Base-by-base conservation (phyloP, 2,888 invertebrate genomes). In the Pedicia rivosa region DNA sequence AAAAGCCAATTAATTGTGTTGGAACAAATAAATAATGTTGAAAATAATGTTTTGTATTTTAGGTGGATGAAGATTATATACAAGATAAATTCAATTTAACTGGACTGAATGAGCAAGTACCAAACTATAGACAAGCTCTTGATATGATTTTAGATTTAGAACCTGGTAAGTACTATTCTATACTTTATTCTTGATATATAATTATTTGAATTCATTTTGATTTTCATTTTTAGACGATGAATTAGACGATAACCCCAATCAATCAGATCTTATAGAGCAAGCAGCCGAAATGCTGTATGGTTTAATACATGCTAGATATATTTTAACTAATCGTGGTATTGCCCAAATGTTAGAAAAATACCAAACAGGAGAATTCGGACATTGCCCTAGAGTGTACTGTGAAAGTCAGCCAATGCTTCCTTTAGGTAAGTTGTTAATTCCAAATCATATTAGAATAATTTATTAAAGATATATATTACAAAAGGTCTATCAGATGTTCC, bases 41-140 rank as follows among this genome's bases (percentile, higher is more conserved):
- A n/a, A 41, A 30, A 48, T 45, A 40, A 31, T 17, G 37, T 44
- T 46, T 39, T 46, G 44, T 47, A 42, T 66, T 68, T 42, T 55
- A 95, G 94, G 95, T 98, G 44, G 98, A 99, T 62, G 98, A 99
- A 62, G 98, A 99, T 65, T 99, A 99, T 56, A 98, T 99, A 62
- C 97, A 98, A 65, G 98, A 99, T 65, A 97, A 98, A 68, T 99
- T 99, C 64, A 98, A 98, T 69, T 73, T 99, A 64, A 99, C 97
- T 40, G 97, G 97, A 40, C 72, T 98, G 49, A 97, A 94, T 70
- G 98, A 98, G 63, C 97, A 97, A 69, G 98, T 98, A 50, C 98
- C 98, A 47, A 95, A 98, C 64, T 98, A 99, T 65, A 79, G 97
- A 59, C 94, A 95, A 66, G 98, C 98, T 14, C 68, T 99, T 55